These are phyloP conservation scores for Odontophorus gujanensis DNA, from an alignment of 2,113 vertebrate species.

Conservation along the genomic window DNA sequence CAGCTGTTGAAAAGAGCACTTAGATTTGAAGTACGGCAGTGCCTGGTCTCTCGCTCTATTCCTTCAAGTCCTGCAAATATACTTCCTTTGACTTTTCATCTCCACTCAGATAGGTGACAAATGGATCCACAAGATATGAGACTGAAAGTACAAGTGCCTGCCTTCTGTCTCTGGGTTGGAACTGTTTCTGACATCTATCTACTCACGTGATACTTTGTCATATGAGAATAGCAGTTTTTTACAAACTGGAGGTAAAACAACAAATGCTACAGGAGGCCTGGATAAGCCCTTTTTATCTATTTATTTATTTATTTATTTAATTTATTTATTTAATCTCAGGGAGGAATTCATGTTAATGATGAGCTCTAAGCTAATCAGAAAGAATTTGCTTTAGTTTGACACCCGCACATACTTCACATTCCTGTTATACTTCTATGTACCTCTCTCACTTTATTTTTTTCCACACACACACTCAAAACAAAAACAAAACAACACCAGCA, in stretches of 20 bases:
- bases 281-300: neutral
- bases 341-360: neutral
- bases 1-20: neutral
- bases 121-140: neutral
- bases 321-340: neutral
- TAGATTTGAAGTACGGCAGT: accelerated
- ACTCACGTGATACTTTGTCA: neutral
- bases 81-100: neutral
- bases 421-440: neutral
- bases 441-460: neutral
- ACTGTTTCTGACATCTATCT: neutral
- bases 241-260: neutral
- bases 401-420: neutral
- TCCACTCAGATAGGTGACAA: neutral
- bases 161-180: neutral
- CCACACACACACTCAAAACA: neutral
- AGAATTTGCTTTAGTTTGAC: neutral
- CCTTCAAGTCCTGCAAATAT: neutral
- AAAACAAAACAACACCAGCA: no score
- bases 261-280: neutral
- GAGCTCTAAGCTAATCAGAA: neutral
- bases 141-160: neutral
- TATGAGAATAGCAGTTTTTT: neutral
- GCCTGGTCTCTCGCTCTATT: accelerated
- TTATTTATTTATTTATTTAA: neutral